Conservation (phyloP, 2,113 vertebrate species). For the Gobiocypris rarus region DNA sequence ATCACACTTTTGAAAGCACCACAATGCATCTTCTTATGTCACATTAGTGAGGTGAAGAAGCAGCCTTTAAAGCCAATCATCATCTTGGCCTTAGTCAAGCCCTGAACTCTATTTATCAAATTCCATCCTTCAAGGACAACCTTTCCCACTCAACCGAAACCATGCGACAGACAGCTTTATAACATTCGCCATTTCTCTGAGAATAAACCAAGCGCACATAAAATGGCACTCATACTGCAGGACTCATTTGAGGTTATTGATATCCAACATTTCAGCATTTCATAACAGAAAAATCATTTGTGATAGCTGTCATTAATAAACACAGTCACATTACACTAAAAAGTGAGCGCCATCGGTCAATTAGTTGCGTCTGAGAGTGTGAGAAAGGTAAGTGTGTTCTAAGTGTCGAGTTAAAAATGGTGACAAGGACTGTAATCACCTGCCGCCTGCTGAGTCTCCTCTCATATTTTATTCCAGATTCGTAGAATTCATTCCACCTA, state of each 20-base stretch:
- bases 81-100: neutral
- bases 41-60: neutral
- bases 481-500: constrained; percentile 44
- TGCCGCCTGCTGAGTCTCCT: constrained; percentile 25
- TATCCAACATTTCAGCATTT: constrained; percentile 10
- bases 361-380: neutral
- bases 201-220: neutral
- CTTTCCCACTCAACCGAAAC: neutral
- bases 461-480: constrained; percentile 23
- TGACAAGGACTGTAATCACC: constrained; percentile 31
- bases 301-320: neutral
- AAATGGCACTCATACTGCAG: neutral
- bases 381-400: constrained; percentile 12
- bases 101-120: constrained; percentile 16
- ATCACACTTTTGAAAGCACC: neutral
- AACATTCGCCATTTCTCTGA: neutral
- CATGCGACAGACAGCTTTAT: neutral
- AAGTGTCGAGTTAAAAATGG: constrained; percentile 24
- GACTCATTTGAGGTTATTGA: neutral
- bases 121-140: neutral
- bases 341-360: neutral
- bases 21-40: neutral
- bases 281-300: neutral
- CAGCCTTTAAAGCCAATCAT: constrained; percentile 20
- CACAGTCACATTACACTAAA: neutral